A percentile compares a stretch with the other conserved stretches of the same genome.
Conservation (phyloP, 2,888 invertebrate species). For the Sarcophaga variegata region DNA sequence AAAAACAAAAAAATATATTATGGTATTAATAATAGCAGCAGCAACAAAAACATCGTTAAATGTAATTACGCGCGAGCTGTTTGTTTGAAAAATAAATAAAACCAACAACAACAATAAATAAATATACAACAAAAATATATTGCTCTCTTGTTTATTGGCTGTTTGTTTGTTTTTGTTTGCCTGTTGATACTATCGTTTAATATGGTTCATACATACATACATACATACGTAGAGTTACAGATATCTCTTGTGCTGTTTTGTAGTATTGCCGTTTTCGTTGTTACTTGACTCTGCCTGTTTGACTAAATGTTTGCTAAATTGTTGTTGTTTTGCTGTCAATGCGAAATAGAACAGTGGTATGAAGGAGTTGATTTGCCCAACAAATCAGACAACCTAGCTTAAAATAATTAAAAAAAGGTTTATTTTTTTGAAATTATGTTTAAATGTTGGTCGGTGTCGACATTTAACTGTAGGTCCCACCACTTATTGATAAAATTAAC, state of each 20-base stretch:
- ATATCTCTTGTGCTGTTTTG: too few species aligned
- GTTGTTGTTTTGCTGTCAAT: conserved; percentile 3
- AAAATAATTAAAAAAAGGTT: too few species aligned
- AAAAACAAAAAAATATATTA: not conserved
- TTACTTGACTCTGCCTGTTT: conserved; percentile 4
- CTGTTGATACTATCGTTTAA: conserved; percentile 8
- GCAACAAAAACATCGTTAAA: conserved; percentile 50
- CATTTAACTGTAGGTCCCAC: too few species aligned
- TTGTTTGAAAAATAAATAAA: conserved; percentile 39
- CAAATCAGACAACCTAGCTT: too few species aligned
- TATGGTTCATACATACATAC: too few species aligned
- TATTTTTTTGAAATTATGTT: too few species aligned
- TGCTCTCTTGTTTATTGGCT: conserved; percentile 36
- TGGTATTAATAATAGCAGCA: conserved; percentile 30
- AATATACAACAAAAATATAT: conserved; percentile 6
- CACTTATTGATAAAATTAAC: too few species aligned
- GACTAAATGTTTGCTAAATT: conserved; percentile 29
- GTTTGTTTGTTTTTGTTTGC: conserved; percentile 5
- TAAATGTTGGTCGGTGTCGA: too few species aligned
- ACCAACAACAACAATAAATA: not conserved
- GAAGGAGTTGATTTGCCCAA: conserved; percentile 10
- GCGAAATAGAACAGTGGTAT: conserved; percentile 12
- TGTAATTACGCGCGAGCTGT: conserved; percentile 64
- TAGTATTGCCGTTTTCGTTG: too few species aligned
- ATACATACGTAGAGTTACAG: too few species aligned